Base-by-base conservation (phyloP, 2,113 vertebrate genomes). In the Gymnogyps californianus region DNA sequence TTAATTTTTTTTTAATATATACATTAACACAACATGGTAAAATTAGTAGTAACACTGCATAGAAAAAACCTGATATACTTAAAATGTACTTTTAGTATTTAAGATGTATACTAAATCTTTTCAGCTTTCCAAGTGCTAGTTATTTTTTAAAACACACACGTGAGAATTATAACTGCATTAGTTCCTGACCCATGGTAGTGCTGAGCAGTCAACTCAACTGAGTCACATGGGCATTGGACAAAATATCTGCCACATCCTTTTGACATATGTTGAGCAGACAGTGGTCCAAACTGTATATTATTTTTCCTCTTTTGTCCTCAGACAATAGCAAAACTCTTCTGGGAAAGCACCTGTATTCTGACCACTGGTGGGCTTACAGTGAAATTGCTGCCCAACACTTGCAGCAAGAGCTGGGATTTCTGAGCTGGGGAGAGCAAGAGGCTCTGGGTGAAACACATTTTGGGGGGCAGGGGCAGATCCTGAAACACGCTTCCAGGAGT, bases 31-130 rank as follows among this genome's bases (percentile, higher is more conserved):
- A 81, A 44, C 11, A n/a, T 14, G 8, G 18, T 89, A 40, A 90
- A 93, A 79, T 79, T 2, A 49, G 19, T 58, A 38, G 26, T 29
- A 88, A 42, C 10, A n/a, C 10, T 57, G 18, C 0, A 0, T 8
- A 64, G 38, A 34, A 92, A 80, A 91, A 47, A 15, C 0, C 1
- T 34, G 6, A 11, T 84, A 1, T 13, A 8, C 2, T 65, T 86
- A 9, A 22, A 34, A 49, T 58, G 7, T 70, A 18, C 4, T 74
- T 93, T 6, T 10, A 29, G 15, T 87, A 16, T 76, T 51, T 67
- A 59, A 87, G 38, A 18, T 52, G 47, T 16, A 13, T 51, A 51
- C 7, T 31, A 13, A 46, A 29, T 64, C 26, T 75, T 78, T 22
- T 38, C 32, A 49, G 46, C 71, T 90, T 80, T 74, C 28, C 14